Evolutionary conservation across 2,797 vertebrate species (phyloP).

Genomic region (Arctocebus calabarensis): DNA sequence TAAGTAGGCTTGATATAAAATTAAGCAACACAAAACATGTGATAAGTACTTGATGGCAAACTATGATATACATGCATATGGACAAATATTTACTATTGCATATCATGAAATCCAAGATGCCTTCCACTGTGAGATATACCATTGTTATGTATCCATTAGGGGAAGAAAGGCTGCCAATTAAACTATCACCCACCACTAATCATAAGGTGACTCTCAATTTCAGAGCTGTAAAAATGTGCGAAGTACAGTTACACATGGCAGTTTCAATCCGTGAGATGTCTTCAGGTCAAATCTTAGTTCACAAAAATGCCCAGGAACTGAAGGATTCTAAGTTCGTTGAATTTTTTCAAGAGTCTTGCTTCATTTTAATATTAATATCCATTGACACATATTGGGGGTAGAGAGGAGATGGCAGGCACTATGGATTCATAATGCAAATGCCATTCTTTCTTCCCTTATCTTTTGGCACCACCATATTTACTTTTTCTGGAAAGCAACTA

Average conservation of each 20-base stretch:
- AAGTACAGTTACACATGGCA: not conserved
- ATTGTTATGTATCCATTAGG: not conserved
- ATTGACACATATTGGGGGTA: not conserved
- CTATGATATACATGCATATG: no score
- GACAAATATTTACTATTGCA: not conserved
- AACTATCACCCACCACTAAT: not conserved
- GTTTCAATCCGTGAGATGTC: not conserved
- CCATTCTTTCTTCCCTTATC: not conserved
- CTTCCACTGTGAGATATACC: not conserved
- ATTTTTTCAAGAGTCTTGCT: not conserved
- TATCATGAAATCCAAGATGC: not conserved
- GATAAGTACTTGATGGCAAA: not conserved
- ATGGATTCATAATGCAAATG: not conserved
- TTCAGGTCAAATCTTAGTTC: slow-evolving; percentile 17
- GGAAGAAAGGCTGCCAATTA: not conserved
- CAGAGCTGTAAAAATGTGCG: not conserved
- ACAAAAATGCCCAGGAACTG: not conserved
- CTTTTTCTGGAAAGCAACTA: not conserved
- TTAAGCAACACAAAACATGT: not conserved
- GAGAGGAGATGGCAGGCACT: no score
- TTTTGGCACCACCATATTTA: not conserved
- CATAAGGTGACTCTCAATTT: not conserved
- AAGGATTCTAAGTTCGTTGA: not conserved
- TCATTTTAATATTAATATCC: slow-evolving; percentile 16
- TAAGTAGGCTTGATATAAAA: not conserved